Evolutionary conservation across 1,140 invertebrate species (phyloP), one percentile per base, ranked within the genome.

Genomic region (Camponotus pennsylvanicus): DNA sequence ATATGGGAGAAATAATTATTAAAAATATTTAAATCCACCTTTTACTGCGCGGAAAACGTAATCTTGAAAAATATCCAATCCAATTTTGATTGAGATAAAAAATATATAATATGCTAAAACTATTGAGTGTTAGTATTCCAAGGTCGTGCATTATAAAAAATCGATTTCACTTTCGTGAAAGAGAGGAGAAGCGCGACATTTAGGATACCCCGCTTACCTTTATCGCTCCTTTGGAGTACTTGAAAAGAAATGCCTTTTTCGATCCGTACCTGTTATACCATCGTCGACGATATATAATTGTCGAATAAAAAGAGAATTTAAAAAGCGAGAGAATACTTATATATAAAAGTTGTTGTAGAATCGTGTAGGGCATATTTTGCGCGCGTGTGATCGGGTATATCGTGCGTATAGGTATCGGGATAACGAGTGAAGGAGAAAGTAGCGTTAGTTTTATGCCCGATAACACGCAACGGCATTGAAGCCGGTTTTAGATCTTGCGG

Each of bases 181-280:
- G 32, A 34, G 13, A 45, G 1, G 27, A 80, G 15, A 21, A 5
- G 40, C 79, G 69, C 79, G 79, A 63, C 32, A 32, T 59, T 55
- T 61, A 42, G 67, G 13, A 70, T n/a, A 70, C 27, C 52, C 40
- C 34, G 40, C 69, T 55, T 70, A 85, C 77, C 67, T 86, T 86
- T 77, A 77, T 32, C 40, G 52, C 64, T 71, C 70, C 80, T 75
- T 80, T 49, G 78, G 64, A 89, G 70, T 91, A 91, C 78, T 92
- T 90, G 89, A 88, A 61, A 83, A 89, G 89, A 89, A 91, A 92
- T 91, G 91, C 88, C 91, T 93, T 93, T 85, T 77, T 77, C 57
- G 89, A 85, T 90, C 88, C 55, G 86, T 66, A 42, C 76, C 52
- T 75, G 52, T 78, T 73, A 67, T 69, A 87, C 34, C 79, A 70